Evolutionary conservation across 2,797 vertebrate species (phyloP).

Genomic region (Sardinella longiceps): DNA sequence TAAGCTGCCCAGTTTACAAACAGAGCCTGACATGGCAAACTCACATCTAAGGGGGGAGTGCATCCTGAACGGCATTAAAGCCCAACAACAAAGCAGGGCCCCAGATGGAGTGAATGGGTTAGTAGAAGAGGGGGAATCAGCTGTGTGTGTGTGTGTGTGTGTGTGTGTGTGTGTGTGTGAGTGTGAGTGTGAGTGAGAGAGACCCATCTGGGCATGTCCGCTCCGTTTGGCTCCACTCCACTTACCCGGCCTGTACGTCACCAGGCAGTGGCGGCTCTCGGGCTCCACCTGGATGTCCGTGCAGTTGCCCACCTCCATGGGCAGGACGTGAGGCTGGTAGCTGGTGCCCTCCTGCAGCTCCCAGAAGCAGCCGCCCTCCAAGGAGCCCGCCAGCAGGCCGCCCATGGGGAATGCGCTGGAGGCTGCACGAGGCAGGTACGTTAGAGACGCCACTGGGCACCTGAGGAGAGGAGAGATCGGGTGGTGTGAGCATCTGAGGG

Average conservation of each 20-base stretch:
- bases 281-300: slow-evolving; percentile 89
- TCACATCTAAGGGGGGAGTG: not conserved
- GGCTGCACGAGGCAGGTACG: slow-evolving; percentile 84
- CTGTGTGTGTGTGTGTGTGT: no score
- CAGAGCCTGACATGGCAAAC: not conserved
- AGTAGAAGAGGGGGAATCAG: no score
- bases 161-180: not conserved
- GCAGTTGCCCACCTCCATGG: slow-evolving; percentile 84
- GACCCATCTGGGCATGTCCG: not conserved
- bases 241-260: slow-evolving; percentile 91
- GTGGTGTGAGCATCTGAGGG: not conserved
- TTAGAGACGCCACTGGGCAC: slow-evolving; percentile 89
- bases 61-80: not conserved
- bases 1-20: not conserved
- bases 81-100: not conserved
- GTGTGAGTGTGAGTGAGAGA: not conserved
- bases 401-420: slow-evolving; percentile 85
- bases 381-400: slow-evolving; percentile 87
- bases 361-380: slow-evolving; percentile 94
- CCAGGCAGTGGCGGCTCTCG: slow-evolving; percentile 89
- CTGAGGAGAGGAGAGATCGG: slow-evolving; percentile 66
- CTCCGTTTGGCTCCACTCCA: not conserved
- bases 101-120: not conserved
- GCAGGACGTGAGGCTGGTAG: slow-evolving; percentile 84
- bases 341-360: slow-evolving; percentile 78